phyloP scores from a whole-genome alignment of 35 echinoderm and acorn worm genomes.

The Ophioderma brevispina region DNA sequence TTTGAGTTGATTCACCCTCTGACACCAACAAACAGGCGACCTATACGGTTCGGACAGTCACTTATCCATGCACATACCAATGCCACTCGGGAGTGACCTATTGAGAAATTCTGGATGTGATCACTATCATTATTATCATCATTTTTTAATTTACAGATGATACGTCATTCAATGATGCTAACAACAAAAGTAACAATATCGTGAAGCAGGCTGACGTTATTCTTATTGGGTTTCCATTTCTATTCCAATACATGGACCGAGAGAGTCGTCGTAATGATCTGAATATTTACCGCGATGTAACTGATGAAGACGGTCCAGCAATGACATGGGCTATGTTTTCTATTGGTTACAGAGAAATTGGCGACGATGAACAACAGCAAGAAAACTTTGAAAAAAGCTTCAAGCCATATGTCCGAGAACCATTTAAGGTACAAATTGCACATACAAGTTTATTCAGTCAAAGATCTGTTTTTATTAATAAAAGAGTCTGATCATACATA shows the following conservation, averaged over 20 bases:
- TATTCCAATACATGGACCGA: constrained; percentile 17
- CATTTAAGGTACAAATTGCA: constrained; percentile 53
- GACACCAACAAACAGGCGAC: too few species aligned
- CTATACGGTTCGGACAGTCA: too few species aligned
- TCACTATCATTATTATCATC: too few species aligned
- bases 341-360: constrained; percentile 65
- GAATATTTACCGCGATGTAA: constrained; percentile 48
- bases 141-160: neutral
- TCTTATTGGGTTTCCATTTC: constrained; percentile 52
- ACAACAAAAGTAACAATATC: neutral
- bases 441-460: too few species aligned
- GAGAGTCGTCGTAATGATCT: constrained; percentile 44
- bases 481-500: too few species aligned
- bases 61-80: too few species aligned
- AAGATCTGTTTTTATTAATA: too few species aligned
- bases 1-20: too few species aligned
- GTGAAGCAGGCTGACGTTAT: constrained; percentile 81
- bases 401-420: constrained; percentile 49
- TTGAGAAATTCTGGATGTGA: too few species aligned
- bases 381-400: constrained; percentile 35
- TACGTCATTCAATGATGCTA: neutral
- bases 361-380: constrained; percentile 30
- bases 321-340: constrained; percentile 85
- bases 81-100: too few species aligned
- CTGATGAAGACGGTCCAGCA: constrained; percentile 52